Percentiles rank a stretch among this genome's conserved stretches.
Evolutionary conservation across 2,113 vertebrate species (phyloP).

Genomic region (Hoplias malabaricus): DNA sequence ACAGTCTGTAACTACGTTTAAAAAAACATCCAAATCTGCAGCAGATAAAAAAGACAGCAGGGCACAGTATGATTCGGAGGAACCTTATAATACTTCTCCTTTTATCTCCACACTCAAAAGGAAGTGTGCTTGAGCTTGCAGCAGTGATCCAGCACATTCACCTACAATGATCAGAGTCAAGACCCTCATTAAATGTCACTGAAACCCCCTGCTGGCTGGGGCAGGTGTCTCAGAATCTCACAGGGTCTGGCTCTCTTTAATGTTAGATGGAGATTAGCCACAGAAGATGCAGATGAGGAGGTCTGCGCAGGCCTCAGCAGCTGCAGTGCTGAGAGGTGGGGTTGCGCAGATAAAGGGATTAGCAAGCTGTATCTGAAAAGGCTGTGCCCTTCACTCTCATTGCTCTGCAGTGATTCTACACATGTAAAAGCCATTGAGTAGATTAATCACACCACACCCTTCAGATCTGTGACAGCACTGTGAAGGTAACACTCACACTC

Average conservation of each 20-base stretch:
- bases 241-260: neutral
- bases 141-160: neutral
- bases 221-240: neutral
- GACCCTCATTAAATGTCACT: constrained; percentile 1
- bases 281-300: neutral
- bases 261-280: neutral
- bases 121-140: neutral
- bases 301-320: neutral
- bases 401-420: constrained; percentile 20
- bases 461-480: neutral
- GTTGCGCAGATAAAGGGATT: constrained; percentile 43
- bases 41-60: neutral
- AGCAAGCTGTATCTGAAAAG: constrained; percentile 12
- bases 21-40: neutral
- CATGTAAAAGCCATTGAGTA: constrained; percentile 20
- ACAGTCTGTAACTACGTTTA: neutral
- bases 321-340: constrained; percentile 2
- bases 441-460: constrained; percentile 35
- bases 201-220: neutral
- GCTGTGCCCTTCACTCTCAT: constrained; percentile 5
- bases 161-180: constrained; percentile 1
- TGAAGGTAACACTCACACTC: neutral
- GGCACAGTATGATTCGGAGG: neutral
- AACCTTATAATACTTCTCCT: neutral
- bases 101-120: neutral